phyloP scores from a whole-genome alignment of 2,797 vertebrate species.

The Chanos chanos region DNA sequence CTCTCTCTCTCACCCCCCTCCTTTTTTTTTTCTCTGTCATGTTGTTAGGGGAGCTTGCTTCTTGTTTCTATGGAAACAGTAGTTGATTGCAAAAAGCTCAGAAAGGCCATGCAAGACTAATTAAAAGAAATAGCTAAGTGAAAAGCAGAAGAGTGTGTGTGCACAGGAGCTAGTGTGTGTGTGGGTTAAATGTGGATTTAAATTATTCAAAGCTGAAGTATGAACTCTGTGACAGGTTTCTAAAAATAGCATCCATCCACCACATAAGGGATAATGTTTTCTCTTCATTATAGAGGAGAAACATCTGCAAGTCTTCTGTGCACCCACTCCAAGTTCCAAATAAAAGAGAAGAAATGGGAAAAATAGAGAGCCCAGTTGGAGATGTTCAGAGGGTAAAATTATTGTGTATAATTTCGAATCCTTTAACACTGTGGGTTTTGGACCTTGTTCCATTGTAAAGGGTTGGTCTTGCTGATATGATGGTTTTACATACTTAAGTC shows the following conservation, averaged over 20 bases:
- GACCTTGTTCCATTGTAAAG: too few relatives aligned
- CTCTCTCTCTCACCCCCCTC: neutral
- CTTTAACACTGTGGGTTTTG: too few relatives aligned
- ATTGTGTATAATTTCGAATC: too few relatives aligned
- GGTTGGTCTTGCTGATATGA: too few relatives aligned
- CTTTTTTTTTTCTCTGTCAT: neutral
- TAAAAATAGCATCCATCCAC: slow-evolving; percentile 29
- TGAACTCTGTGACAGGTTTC: slow-evolving; percentile 23
- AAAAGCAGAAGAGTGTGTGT: neutral
- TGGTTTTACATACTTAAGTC: too few relatives aligned
- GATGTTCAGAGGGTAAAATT: too few relatives aligned
- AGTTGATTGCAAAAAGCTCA: slow-evolving; percentile 59
- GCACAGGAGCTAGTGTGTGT: neutral
- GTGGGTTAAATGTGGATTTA: neutral
- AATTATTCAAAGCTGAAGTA: slow-evolving; percentile 3
- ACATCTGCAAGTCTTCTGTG: neutral
- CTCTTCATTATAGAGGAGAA: slow-evolving; percentile 18
- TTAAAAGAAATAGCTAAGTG: neutral
- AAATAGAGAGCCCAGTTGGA: too few relatives aligned
- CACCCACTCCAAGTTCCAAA: neutral
- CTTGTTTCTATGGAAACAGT: slow-evolving; percentile 69
- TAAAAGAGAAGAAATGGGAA: too few relatives aligned
- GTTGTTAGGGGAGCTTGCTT: slow-evolving; percentile 44
- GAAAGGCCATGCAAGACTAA: slow-evolving; percentile 38
- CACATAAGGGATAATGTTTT: slow-evolving; percentile 2